Evolutionary conservation across 2,888 invertebrate species (phyloP).

Genomic region (Cryptus viduatorius): DNA sequence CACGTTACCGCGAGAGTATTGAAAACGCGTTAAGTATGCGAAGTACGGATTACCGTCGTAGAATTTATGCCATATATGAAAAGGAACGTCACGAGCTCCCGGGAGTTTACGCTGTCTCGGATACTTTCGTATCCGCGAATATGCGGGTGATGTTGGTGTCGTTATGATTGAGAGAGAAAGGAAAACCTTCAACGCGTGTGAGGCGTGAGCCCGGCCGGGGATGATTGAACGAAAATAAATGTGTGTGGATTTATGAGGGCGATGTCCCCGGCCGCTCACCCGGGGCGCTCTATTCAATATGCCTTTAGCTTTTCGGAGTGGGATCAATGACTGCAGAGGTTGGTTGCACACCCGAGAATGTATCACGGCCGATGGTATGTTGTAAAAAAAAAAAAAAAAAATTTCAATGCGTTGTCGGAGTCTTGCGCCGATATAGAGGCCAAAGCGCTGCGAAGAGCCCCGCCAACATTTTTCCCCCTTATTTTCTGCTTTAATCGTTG

Average conservation of each 20-base stretch:
- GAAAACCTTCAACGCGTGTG: neutral
- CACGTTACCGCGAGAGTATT: constrained; percentile 14
- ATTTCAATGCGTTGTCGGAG: constrained; percentile 8
- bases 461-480: neutral
- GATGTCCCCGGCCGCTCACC: neutral
- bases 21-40: constrained; percentile 27
- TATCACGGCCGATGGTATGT: neutral
- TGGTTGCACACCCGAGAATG: constrained; percentile 1
- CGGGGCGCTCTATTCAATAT: neutral
- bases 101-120: neutral
- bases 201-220: neutral
- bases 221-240: constrained; percentile 56
- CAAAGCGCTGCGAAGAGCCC: neutral
- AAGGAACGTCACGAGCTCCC: neutral
- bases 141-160: neutral
- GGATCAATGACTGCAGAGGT: constrained; percentile 21
- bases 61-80: constrained; percentile 1
- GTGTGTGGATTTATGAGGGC: constrained; percentile 27
- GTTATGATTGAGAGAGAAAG: neutral
- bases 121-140: constrained; percentile 22
- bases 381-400: neutral
- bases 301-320: constrained; percentile 6
- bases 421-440: neutral
- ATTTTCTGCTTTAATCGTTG: neutral
- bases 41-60: constrained; percentile 18